Percentiles rank a stretch among this genome's conserved stretches.
Conservation (phyloP, 1,140 invertebrate genomes). For the Drosophila leontia region DNA sequence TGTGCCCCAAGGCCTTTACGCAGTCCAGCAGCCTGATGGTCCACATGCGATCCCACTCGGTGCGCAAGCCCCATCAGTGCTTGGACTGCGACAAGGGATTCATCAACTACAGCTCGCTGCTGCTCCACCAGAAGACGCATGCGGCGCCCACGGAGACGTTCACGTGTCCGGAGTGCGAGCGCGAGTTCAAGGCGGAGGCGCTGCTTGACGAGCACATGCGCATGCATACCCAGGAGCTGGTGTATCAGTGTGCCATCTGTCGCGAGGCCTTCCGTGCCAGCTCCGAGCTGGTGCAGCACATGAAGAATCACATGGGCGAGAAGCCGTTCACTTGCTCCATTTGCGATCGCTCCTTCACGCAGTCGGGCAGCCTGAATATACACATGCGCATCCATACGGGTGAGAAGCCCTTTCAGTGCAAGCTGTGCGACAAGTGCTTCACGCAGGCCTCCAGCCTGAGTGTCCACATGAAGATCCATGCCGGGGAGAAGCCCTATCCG, state of each 20-base stretch:
- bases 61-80: conserved; percentile 89
- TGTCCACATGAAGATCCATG: conserved; percentile 88
- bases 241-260: conserved; percentile 87
- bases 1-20: conserved; percentile 88
- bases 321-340: conserved; percentile 88
- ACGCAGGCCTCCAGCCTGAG: conserved; percentile 87
- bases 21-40: conserved; percentile 89
- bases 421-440: conserved; percentile 88
- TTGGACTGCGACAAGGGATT: conserved; percentile 86
- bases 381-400: conserved; percentile 92
- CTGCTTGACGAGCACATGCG: conserved; percentile 81
- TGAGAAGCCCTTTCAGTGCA: conserved; percentile 86
- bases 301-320: conserved; percentile 87
- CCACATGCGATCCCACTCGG: conserved; percentile 89
- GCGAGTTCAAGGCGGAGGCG: conserved; percentile 79
- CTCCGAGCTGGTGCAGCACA: conserved; percentile 87
- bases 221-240: conserved; percentile 75
- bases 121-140: conserved; percentile 80
- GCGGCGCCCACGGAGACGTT: conserved; percentile 67
- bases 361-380: conserved; percentile 89
- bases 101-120: conserved; percentile 79
- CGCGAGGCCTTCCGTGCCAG: conserved; percentile 87
- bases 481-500: conserved; percentile 81
- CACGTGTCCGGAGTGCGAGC: conserved; percentile 77
- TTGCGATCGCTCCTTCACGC: conserved; percentile 89